phyloP scores from a whole-genome alignment of 2,888 invertebrate genomes.

The Drosophila koepferae region DNA sequence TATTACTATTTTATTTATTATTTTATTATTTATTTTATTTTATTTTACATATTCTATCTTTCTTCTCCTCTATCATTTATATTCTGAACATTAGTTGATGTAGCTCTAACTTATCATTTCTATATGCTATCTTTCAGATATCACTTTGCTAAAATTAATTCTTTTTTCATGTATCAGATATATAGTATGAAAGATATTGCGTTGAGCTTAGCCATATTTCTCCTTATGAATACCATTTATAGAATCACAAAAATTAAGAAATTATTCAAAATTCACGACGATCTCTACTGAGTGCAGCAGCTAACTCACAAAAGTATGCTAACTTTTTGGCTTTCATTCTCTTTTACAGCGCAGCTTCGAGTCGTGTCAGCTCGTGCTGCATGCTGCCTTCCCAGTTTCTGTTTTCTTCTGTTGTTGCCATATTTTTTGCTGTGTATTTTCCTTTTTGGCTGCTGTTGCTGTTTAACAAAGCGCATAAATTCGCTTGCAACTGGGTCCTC shows the following conservation, averaged over 20 bases:
- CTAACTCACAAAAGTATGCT: not conserved
- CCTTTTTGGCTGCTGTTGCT: constrained; percentile 66
- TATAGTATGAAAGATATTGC: not conserved
- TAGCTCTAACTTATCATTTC: not conserved
- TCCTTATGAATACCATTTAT: too few relatives aligned
- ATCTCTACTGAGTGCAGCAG: not conserved
- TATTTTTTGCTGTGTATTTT: constrained; percentile 49
- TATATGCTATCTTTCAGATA: not conserved
- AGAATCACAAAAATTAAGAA: not conserved
- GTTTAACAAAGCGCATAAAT: constrained; percentile 83
- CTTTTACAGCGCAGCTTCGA: not conserved
- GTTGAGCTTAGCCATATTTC: too few relatives aligned
- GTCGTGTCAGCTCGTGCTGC: not conserved
- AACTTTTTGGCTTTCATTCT: too few relatives aligned
- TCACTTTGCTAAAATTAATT: not conserved
- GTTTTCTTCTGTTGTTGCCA: constrained; percentile 40
- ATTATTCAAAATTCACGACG: not conserved
- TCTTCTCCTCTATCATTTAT: not conserved
- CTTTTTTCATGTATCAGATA: not conserved
- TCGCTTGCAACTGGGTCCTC: constrained; percentile 82
- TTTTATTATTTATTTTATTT: too few relatives aligned
- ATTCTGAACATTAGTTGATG: not conserved
- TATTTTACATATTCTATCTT: too few relatives aligned
- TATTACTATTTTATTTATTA: too few relatives aligned
- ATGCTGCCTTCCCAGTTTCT: constrained; percentile 4